Evolutionary conservation across 2,888 invertebrate genomes (phyloP).

Genomic region (Oxycera nigricornis): DNA sequence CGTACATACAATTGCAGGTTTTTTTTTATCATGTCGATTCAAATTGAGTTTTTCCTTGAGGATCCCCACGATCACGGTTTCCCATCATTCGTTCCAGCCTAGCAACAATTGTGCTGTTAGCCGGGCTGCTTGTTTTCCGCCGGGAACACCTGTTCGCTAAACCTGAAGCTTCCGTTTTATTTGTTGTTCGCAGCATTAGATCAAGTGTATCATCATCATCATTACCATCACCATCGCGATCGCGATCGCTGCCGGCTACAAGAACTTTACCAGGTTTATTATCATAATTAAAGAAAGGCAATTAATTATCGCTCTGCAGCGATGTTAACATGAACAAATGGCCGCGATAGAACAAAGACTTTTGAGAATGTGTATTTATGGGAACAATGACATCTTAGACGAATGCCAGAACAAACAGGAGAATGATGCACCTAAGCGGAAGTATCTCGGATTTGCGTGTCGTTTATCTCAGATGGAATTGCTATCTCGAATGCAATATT

Average conservation of each 20-base stretch:
- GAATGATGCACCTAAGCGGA: too few relatives aligned
- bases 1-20: background rate
- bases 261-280: background rate
- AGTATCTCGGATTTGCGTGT: too few relatives aligned
- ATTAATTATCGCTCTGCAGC: conserved; percentile 15
- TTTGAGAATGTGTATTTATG: too few relatives aligned
- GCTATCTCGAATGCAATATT: too few relatives aligned
- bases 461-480: too few relatives aligned
- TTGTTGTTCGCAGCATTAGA: background rate
- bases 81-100: background rate
- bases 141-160: conserved; percentile 16
- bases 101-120: background rate
- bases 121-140: background rate
- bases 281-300: conserved; percentile 13
- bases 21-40: background rate
- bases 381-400: too few relatives aligned
- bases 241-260: background rate
- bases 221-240: background rate
- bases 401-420: too few relatives aligned
- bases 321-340: background rate
- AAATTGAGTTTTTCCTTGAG: background rate
- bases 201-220: background rate
- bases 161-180: conserved; percentile 28
- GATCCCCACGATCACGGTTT: background rate
- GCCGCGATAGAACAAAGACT: background rate